Base-by-base conservation (phyloP, 2,888 invertebrate genomes). In the Lobophora halterata region DNA sequence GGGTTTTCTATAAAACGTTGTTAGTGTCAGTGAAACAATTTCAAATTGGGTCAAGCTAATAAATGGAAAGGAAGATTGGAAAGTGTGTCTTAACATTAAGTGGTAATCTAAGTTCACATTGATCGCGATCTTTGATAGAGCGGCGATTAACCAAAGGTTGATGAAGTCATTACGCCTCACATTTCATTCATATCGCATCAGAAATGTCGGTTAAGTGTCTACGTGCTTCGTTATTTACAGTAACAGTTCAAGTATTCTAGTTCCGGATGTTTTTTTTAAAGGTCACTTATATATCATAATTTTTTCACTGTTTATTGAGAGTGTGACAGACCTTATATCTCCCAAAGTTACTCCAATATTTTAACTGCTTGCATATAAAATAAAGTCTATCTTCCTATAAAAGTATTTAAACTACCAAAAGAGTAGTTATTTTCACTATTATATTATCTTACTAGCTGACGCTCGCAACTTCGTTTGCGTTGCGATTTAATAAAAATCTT, bases 121-220 rank as follows among this genome's bases (percentile, higher is more conserved):
- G 12, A 29, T 29, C 16, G 8, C 32, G 23, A 42, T 24, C 32
- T 42, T 37, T 38, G 46, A 49, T 54, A 42, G 53, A 44, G 32
- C 52, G 46, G 46, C 55, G 57, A 55, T 54, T 59, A 54, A 58
- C 51, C 41, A 40, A 42, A 39, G 43, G 42, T 47, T 41, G 43
- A 53, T 55, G 43, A 64, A 64, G 42, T 55, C 52, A 53, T 50
- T 53, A 29, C 25, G 11, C 14, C 12, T 24, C 32, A 31, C 19
- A 29, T 43, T 34, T 37, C 17, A 24, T 37, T 32, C 25, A 33
- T 43, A 26, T 30, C 18, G 14, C 21, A 23, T 31, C 27, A 21
- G 4, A 17, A 20, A 42, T 37, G 37, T 43, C 43, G 43, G 43
- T 28, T 37, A 33, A 37, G 37, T 43, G 21, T 29, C 29, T 37